Evolutionary conservation across 2,113 vertebrate species (phyloP).

Genomic region (Grallaria varia): DNA sequence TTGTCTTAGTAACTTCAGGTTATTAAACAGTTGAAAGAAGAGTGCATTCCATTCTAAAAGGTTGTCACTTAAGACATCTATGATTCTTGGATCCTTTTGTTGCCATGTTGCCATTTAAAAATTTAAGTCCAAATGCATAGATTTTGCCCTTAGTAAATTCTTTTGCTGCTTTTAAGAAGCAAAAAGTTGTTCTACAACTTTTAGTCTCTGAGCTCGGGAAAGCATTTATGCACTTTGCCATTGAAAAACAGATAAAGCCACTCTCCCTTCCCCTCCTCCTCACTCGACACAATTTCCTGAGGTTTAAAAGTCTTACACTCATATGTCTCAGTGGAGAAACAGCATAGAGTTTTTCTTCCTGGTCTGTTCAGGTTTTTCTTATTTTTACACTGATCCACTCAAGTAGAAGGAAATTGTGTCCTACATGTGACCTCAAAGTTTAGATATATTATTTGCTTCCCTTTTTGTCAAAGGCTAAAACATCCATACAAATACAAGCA

Average conservation of each 20-base stretch:
- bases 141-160: background rate
- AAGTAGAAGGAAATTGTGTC: slow-evolving; percentile 45
- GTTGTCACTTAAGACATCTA: background rate
- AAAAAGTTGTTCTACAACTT: background rate
- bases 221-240: background rate
- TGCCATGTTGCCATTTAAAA: background rate
- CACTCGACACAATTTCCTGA: slow-evolving; percentile 9
- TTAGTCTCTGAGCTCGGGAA: background rate
- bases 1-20: background rate
- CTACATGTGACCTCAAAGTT: slow-evolving; percentile 6
- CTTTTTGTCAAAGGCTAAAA: background rate
- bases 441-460: slow-evolving; percentile 21
- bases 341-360: background rate
- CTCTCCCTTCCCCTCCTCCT: background rate
- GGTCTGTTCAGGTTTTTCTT: slow-evolving; percentile 18
- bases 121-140: background rate
- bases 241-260: background rate
- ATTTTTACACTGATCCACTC: slow-evolving; percentile 31
- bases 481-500: background rate
- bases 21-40: background rate
- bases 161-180: background rate
- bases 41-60: background rate
- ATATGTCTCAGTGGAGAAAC: background rate
- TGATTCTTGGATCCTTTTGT: background rate
- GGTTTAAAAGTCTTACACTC: background rate